Evolutionary conservation across 30 jellyfish, hydroid and myxozoan species (phyloP), one percentile per base, ranked within the genome.

Genomic region (Clytia hemisphaerica): DNA sequence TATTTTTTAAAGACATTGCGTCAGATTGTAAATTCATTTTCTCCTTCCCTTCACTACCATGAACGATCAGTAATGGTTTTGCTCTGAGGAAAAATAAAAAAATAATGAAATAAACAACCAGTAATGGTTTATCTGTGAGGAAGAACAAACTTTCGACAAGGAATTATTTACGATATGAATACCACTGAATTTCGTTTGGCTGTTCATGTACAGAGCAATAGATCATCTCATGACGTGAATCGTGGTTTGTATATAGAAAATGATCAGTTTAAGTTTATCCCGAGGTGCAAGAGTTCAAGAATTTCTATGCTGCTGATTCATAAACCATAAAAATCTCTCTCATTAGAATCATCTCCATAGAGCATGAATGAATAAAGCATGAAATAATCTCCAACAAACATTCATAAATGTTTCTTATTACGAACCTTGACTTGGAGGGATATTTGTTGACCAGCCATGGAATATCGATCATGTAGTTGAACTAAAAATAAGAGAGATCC

Each of bases 401-500:
- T 14, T 51, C 31, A 58, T 58, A 21, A 58, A 6, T n/a, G n/a
- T n/a, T n/a, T n/a, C n/a, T n/a, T n/a, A 25, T 58, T 58, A 30
- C 14, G 34, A 48, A 85, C 96, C 94, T 85, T 10, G 64, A 50
- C 33, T 48, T 64, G 6, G 48, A 32, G 22, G 96, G 96, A 73
- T 85, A 85, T 58, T 72, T 88, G 28, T 63, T 34, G 49, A 85
- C 54, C 59, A 85, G 68, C 96, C 96, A 85, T 15, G 92, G 77
- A 36, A 85, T 59, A 63, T 85, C 96, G 58, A 85, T 61, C 94
- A 85, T 85, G 58, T 77, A 85, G 47, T 74, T 85, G 78, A 85
- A 85, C 96, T 77, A 33, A 21, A 79, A 57, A n/a, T 29, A 45
- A 65, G 22, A 19, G 26, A 27, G 16, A 46, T 7, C 15, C 58